Conservation (phyloP, 2,888 invertebrate genomes). For the Nephrotoma flavescens region DNA sequence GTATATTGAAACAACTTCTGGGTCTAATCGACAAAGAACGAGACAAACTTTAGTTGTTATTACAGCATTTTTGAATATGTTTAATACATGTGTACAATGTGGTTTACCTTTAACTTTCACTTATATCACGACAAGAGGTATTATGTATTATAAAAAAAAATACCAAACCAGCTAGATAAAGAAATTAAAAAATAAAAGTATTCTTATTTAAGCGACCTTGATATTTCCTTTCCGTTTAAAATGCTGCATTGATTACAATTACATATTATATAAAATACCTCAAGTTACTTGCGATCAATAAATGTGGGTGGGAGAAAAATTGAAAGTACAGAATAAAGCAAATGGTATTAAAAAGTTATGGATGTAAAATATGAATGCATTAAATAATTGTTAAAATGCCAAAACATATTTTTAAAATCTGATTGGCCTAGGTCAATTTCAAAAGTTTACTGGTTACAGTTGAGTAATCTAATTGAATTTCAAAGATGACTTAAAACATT, state of each 20-base stretch:
- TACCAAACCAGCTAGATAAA: neutral
- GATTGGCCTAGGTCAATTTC: too few species aligned
- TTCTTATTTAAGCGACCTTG: neutral
- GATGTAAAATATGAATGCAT: neutral
- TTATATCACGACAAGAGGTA: neutral
- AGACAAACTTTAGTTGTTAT: neutral
- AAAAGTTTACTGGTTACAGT: too few species aligned
- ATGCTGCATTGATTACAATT: neutral
- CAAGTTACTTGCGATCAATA: neutral
- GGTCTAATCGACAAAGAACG: neutral
- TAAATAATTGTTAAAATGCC: too few species aligned
- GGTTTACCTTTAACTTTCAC: neutral
- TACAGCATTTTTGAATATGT: neutral
- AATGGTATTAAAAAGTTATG: neutral
- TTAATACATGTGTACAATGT: neutral
- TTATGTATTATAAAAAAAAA: neutral
- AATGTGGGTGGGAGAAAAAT: neutral
- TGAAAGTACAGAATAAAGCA: too few species aligned
- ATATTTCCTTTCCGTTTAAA: neutral
- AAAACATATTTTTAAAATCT: too few species aligned
- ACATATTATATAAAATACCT: neutral
- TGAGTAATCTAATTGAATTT: too few species aligned
- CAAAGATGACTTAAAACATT: too few species aligned
- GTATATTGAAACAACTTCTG: neutral
- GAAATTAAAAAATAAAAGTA: neutral